phyloP scores from a whole-genome alignment of 2,888 invertebrate genomes.

The Calameuta pallipes region DNA sequence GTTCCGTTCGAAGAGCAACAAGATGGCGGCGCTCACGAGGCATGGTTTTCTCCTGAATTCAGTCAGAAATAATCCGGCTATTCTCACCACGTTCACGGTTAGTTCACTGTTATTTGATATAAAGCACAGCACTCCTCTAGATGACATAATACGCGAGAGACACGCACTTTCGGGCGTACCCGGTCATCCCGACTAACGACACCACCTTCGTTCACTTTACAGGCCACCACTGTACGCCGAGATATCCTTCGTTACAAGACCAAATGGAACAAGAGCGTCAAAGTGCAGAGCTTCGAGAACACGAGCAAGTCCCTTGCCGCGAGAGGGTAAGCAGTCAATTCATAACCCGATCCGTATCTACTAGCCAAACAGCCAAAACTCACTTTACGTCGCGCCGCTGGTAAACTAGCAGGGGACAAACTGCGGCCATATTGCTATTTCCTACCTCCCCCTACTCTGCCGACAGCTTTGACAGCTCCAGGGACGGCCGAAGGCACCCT shows the following conservation, averaged over 20 bases:
- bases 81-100: conserved; percentile 40
- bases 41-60: conserved; percentile 64
- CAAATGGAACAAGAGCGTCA: background rate
- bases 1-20: conserved; percentile 48
- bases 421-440: conserved; percentile 56
- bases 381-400: conserved; percentile 42
- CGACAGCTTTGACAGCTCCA: conserved; percentile 50
- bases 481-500: conserved; percentile 21
- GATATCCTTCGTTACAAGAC: background rate
- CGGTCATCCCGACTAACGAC: background rate
- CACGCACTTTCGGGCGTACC: background rate
- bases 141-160: background rate
- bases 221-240: conserved; percentile 6
- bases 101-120: conserved; percentile 32
- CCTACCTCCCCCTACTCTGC: conserved; percentile 29
- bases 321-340: conserved; percentile 54
- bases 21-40: conserved; percentile 74
- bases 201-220: conserved; percentile 4
- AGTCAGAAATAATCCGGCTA: conserved; percentile 30
- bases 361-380: conserved; percentile 15
- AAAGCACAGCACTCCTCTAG: background rate
- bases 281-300: conserved; percentile 6
- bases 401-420: conserved; percentile 44
- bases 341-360: background rate
- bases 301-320: conserved; percentile 44